A percentile compares a stretch with the other conserved stretches of the same genome.
Evolutionary conservation across 2,113 vertebrate genomes (phyloP).

Genomic region (Electrona antarctica): DNA sequence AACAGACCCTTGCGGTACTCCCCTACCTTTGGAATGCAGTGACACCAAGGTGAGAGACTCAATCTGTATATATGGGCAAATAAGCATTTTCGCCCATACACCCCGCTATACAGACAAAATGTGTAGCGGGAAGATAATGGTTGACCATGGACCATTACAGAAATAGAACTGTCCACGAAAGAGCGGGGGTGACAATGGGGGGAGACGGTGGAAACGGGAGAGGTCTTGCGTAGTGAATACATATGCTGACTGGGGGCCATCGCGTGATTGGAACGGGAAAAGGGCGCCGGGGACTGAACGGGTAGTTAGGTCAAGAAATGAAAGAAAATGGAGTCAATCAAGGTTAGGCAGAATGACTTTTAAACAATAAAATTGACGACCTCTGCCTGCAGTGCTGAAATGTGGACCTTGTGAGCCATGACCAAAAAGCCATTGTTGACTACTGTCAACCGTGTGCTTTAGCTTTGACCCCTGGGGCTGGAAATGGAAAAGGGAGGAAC

Average conservation of each 20-base stretch:
- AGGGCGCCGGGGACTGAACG: slow-evolving; percentile 65
- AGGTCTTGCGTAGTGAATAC: slow-evolving; percentile 71
- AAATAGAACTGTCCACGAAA: slow-evolving; percentile 72
- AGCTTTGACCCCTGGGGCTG: slow-evolving; percentile 73
- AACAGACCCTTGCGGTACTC: no score
- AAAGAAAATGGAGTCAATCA: slow-evolving; percentile 82
- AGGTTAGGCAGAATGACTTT: slow-evolving; percentile 81
- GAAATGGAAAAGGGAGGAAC: slow-evolving; percentile 67
- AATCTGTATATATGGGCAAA: slow-evolving; percentile 60
- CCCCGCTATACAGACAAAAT: slow-evolving; percentile 47
- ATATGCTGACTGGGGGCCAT: slow-evolving; percentile 53
- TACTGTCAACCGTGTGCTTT: slow-evolving; percentile 69
- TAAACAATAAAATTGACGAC: slow-evolving; percentile 84
- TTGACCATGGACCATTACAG: slow-evolving; percentile 71
- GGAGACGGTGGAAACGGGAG: slow-evolving; percentile 62
- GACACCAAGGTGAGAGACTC: slow-evolving; percentile 66
- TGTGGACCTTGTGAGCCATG: slow-evolving; percentile 74
- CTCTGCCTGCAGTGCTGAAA: slow-evolving; percentile 72
- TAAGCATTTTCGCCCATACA: slow-evolving; percentile 2
- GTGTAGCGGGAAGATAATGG: slow-evolving; percentile 63
- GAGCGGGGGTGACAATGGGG: slow-evolving; percentile 64
- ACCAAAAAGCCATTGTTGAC: slow-evolving; percentile 76
- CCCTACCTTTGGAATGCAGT: slow-evolving; percentile 21
- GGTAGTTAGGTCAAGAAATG: slow-evolving; percentile 82
- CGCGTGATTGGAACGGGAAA: slow-evolving; percentile 30